Evolutionary conservation across 2,888 invertebrate genomes (phyloP), one percentile per base, ranked within the genome.

Genomic region (Phaedon cochleariae): DNA sequence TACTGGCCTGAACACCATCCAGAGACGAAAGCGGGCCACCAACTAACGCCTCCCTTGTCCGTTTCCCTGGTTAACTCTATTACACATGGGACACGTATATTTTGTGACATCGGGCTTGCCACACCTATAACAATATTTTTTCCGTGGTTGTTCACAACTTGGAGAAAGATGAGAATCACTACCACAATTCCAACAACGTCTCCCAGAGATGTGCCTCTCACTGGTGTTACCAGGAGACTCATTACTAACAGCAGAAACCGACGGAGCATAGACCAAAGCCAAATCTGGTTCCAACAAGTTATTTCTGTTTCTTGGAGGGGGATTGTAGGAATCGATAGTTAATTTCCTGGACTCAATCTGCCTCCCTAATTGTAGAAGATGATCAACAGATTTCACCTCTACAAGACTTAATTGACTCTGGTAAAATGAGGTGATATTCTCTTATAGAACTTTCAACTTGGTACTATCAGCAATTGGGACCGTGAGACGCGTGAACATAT

Each of bases 401-500:
- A 62, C 51, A 15, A 70, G 41, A 34, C 58, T 64, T 21, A 71
- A 59, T 48, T 68, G 64, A 48, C 52, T 64, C 41, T 72, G 70
- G 37, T 69, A 69, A 21, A 68, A 69, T 17, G 66, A 69, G 17
- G 61, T 37, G 12, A 69, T 61, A 62, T 72, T 72, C 10, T 62
- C 37, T 31, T 65, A 48, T 54, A 70, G 46, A 26, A 72, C 61
- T 51, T 48, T 60, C 26, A 72, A 45, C 59, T 65, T 64, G 12
- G 52, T 29, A 26, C 26, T 48, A 22, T 68, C 66, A n/a, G 52
- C 34, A 31, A 62, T 62, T 5, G 51, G 52, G n/a, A 46, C 60
- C 0, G 55, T 65, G 18, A 76, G 41, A 10, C 73, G 18, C 12
- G 61, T 55, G 57, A 74, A 75, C 15, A 73, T 52, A 29, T 57